Evolutionary conservation across 2,113 vertebrate genomes (phyloP).

Genomic region (Synchiropus splendidus): DNA sequence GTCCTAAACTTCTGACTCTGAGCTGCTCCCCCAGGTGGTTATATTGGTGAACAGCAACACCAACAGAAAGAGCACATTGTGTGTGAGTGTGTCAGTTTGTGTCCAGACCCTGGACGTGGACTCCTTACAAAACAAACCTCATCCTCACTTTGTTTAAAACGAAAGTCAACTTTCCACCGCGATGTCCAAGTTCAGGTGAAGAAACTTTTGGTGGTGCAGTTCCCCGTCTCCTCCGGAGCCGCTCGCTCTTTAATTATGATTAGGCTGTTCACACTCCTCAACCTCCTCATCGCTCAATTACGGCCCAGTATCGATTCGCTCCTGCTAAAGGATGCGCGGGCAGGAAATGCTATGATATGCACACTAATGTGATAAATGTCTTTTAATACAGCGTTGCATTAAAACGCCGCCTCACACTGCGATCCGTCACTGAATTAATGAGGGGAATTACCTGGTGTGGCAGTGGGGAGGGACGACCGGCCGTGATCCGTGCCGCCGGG

Average conservation of each 20-base stretch:
- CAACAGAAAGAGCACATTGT: no score
- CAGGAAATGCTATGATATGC: conserved; percentile 68
- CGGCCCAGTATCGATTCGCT: conserved; percentile 71
- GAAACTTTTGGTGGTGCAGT: conserved; percentile 26
- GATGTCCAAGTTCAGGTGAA: no score
- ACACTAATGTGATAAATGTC: conserved; percentile 73
- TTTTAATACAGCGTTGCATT: conserved; percentile 70
- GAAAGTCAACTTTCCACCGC: no score
- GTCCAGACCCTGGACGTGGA: no score
- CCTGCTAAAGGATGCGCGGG: conserved; percentile 63
- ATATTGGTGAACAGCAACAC: no score
- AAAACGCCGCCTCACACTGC: conserved; percentile 63
- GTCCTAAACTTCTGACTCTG: no score
- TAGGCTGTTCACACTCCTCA: conserved; percentile 67
- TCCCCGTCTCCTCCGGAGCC: conserved; percentile 40
- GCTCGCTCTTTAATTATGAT: conserved; percentile 70
- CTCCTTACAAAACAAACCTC: no score
- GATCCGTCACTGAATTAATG: conserved; percentile 70
- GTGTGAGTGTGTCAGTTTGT: no score
- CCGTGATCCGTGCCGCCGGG: background rate
- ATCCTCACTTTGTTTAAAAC: no score
- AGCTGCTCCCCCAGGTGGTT: no score
- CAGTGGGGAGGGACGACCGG: conserved; percentile 54
- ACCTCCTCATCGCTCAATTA: conserved; percentile 76
- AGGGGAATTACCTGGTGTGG: conserved; percentile 62